These are phyloP conservation scores for Prosopocoilus inquinatus DNA, from an alignment of 2,888 invertebrate genomes.

Conservation along the genomic window DNA sequence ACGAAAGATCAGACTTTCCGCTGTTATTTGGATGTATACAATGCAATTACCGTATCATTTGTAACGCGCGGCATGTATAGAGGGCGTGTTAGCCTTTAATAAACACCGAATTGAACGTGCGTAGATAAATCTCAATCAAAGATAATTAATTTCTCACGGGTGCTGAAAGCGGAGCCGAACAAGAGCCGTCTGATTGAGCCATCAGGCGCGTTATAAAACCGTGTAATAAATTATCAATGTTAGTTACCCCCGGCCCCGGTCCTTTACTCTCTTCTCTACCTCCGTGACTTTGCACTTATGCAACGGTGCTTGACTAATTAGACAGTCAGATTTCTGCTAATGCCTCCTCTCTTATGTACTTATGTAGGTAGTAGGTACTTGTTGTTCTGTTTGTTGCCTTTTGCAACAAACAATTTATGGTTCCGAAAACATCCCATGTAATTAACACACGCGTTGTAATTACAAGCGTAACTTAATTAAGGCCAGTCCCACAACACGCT, in stretches of 20 bases:
- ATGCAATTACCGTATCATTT: constrained; percentile 17
- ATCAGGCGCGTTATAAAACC: constrained; percentile 44
- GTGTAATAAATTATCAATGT: constrained; percentile 47
- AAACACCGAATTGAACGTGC: constrained; percentile 22
- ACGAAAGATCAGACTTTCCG: constrained; percentile 1
- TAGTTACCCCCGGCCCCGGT: constrained; percentile 41
- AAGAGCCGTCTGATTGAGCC: constrained; percentile 47
- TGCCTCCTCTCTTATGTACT: too few species aligned
- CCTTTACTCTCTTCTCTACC: constrained; percentile 14
- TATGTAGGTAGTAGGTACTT: too few species aligned
- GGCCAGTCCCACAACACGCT: too few species aligned
- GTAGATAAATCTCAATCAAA: constrained; percentile 43
- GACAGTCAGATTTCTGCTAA: constrained; percentile 21
- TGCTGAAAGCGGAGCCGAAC: constrained; percentile 44
- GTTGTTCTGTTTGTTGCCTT: not conserved
- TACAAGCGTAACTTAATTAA: too few species aligned
- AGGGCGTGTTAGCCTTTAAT: constrained; percentile 14
- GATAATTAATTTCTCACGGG: constrained; percentile 48
- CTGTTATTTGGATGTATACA: constrained; percentile 5
- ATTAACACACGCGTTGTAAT: too few species aligned
- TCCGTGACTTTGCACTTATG: constrained; percentile 27
- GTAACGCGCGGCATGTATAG: not conserved
- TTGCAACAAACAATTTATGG: too few species aligned
- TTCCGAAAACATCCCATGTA: too few species aligned
- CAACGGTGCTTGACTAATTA: constrained; percentile 26